phyloP scores from a whole-genome alignment of 2,888 invertebrate genomes.

The Magallana nippona region DNA sequence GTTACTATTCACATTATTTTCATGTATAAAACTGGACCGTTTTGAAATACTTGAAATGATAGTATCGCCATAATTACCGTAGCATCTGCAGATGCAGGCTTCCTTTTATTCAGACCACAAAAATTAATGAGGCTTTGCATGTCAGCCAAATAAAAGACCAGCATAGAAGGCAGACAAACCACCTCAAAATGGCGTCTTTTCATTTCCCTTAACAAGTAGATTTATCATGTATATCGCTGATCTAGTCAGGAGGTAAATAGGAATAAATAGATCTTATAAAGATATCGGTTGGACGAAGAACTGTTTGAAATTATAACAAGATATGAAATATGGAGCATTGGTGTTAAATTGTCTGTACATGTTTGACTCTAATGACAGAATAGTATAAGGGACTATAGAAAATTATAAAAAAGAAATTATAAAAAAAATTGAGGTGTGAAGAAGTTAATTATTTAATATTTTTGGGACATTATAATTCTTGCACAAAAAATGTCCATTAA shows the following conservation, averaged over 20 bases:
- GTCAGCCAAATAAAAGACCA: not conserved
- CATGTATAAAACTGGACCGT: not conserved
- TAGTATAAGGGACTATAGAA: no score
- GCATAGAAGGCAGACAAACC: not conserved
- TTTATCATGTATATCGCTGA: not conserved
- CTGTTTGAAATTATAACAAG: no score
- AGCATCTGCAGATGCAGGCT: conserved; percentile 21
- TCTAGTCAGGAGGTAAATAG: not conserved
- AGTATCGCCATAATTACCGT: conserved; percentile 1
- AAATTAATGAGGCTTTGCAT: conserved; percentile 13
- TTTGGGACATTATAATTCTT: no score
- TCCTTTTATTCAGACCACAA: not conserved
- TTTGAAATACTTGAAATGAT: not conserved
- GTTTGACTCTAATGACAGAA: no score
- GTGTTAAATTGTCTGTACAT: no score
- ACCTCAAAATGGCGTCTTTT: not conserved
- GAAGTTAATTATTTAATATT: no score
- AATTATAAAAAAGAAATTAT: no score
- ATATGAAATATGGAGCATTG: no score
- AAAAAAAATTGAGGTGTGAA: no score
- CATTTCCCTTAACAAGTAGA: not conserved
- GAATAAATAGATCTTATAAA: not conserved
- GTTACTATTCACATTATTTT: no score
- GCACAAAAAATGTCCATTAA: no score
- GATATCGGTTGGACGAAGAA: not conserved